A percentile compares a stretch with the other conserved stretches of the same genome.
Evolutionary conservation across 2,797 vertebrate species (phyloP).

Genomic region (Vireo griseus): DNA sequence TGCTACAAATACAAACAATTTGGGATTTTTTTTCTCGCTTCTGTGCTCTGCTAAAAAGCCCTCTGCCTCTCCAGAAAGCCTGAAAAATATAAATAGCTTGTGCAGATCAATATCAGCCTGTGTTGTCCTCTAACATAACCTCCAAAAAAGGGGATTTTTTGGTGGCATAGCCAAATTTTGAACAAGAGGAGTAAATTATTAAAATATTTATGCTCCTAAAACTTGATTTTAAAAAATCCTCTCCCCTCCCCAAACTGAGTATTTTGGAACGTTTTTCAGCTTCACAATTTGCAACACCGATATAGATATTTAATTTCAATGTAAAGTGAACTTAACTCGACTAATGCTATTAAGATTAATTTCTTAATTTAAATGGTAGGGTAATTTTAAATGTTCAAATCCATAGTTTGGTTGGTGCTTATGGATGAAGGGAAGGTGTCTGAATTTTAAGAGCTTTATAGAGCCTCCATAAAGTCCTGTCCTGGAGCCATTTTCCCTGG

Average conservation of each 20-base stretch:
- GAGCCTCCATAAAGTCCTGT: neutral
- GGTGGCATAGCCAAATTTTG: neutral
- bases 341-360: neutral
- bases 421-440: neutral
- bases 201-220: neutral
- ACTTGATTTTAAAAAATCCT: fast-evolving
- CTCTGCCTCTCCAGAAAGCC: neutral
- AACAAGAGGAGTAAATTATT: neutral
- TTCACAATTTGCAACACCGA: neutral
- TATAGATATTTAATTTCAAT: neutral
- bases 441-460: neutral
- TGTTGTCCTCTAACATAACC: neutral
- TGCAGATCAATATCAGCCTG: neutral
- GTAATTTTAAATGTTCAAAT: neutral
- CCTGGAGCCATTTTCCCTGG: neutral
- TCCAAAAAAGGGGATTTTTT: neutral
- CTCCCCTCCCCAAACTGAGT: too few relatives aligned
- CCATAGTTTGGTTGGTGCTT: neutral
- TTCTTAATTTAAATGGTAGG: neutral
- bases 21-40: neutral
- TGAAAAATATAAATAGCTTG: neutral
- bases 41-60: neutral
- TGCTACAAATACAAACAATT: neutral
- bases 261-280: neutral
- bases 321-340: neutral